Conservation (phyloP, 2,888 invertebrate species). For the Hoplodrina blanda region DNA sequence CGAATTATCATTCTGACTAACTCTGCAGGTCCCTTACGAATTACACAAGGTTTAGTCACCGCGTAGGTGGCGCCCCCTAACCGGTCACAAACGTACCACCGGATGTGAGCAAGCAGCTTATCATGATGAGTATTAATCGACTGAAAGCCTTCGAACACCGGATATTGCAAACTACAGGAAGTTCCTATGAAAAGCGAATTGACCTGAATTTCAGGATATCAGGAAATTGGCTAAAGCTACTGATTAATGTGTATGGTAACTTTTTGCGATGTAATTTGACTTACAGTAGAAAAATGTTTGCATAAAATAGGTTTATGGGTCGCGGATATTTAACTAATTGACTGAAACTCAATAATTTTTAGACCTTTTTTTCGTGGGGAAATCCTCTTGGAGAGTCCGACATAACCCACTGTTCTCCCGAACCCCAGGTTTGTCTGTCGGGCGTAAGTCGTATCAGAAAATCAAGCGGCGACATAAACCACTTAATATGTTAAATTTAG, state of each 20-base stretch:
- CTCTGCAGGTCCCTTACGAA: constrained; percentile 16
- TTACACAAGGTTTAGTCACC: constrained; percentile 45
- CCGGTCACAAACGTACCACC: constrained; percentile 39
- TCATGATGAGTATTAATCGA: constrained; percentile 76
- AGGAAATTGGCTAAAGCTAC: constrained; percentile 74
- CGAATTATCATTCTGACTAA: constrained; percentile 40
- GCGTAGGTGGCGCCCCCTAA: constrained; percentile 41
- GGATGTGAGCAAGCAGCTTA: constrained; percentile 74
- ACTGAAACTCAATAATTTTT: no score
- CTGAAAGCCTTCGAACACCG: constrained; percentile 82
- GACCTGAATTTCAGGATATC: constrained; percentile 69
- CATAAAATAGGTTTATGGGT: constrained; percentile 2
- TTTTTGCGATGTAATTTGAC: constrained; percentile 16
- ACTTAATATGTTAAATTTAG: no score
- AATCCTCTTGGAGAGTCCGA: no score
- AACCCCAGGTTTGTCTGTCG: no score
- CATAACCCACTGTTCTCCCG: no score
- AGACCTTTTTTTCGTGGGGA: no score
- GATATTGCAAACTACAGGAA: constrained; percentile 82
- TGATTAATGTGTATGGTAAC: constrained; percentile 58
- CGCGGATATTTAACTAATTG: neutral
- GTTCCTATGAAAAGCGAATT: constrained; percentile 68
- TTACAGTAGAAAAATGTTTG: neutral
- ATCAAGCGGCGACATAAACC: no score
- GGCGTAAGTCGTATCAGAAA: no score